Evolutionary conservation across 2,113 vertebrate genomes (phyloP), one percentile per base, ranked within the genome.

Genomic region (Macquaria ambigua): DNA sequence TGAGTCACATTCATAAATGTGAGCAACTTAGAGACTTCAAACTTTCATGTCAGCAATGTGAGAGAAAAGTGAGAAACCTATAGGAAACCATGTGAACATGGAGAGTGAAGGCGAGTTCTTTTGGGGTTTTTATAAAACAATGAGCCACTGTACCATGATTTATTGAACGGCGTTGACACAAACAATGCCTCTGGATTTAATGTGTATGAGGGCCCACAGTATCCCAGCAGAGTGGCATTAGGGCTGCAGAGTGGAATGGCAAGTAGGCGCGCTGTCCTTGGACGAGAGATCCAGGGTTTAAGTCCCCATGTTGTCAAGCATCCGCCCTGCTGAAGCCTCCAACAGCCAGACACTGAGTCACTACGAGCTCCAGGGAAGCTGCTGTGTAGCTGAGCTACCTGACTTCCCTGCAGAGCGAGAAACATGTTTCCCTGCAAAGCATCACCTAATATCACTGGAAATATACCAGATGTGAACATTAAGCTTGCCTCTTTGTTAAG

Each of bases 171-270:
- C 62, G 84, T 56, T 88, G 86, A 88, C 87, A 83, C 66, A 82
- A 82, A 89, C 91, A 82, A 25, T 85, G 81, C 70, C 55, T 80
- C 61, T 73, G 59, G 85, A 91, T 80, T 89, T 86, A 81, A 86
- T 73, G 83, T 82, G 77, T 86, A 86, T 84, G 67, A 77, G 52
- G 62, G 71, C 50, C 50, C 75, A 76, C 85, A 70, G 66, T 59
- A 74, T 82, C 76, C 64, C 41, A 72, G 59, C 66, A 63, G 74
- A 85, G 71, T 69, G 84, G 73, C 71, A 86, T 82, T 76, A 73
- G 74, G 63, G 83, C 81, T 69, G 52, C 85, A 71, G 80, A 68
- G 70, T 77, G 50, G 90, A 91, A 90, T 92, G 72, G 68, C 69
- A 85, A 85, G 78, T 83, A 86, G 77, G 69, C 41, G 64, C 0